A percentile compares a stretch with the other conserved stretches of the same genome.
These are phyloP conservation scores for Nothura maculosa DNA, from an alignment of 2,797 vertebrate species.

Conservation along the genomic window DNA sequence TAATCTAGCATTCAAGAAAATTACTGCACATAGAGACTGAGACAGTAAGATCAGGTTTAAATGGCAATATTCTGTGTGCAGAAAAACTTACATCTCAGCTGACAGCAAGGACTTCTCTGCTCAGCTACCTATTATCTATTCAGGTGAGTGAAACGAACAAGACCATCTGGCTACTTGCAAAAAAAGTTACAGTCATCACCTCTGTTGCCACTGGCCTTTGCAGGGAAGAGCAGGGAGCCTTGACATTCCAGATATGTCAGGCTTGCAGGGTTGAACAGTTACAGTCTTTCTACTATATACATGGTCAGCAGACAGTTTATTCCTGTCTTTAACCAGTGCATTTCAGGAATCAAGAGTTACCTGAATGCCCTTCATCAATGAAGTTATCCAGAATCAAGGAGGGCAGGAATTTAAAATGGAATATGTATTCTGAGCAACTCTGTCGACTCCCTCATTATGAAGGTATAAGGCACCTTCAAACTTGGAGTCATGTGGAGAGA, in stretches of 20 bases:
- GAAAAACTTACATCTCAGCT: neutral
- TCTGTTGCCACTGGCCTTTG: constrained; percentile 1
- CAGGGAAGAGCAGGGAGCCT: neutral
- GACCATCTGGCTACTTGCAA: constrained; percentile 50
- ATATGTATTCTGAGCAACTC: constrained; percentile 11
- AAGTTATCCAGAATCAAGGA: neutral
- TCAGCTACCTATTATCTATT: constrained; percentile 11
- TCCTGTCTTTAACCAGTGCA: neutral
- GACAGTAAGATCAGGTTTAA: neutral
- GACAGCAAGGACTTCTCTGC: neutral
- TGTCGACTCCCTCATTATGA: neutral
- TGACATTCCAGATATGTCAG: constrained; percentile 33
- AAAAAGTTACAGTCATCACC: constrained; percentile 33
- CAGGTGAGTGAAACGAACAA: constrained; percentile 41
- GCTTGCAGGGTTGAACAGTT: neutral
- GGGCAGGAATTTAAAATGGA: neutral
- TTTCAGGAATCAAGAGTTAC: neutral
- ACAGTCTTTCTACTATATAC: neutral
- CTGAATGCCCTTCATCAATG: constrained; percentile 13
- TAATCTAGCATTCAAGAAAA: neutral
- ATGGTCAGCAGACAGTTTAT: neutral
- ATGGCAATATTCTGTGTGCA: neutral
- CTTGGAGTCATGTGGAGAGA: neutral
- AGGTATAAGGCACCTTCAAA: constrained; percentile 21
- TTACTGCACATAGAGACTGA: neutral